Evolutionary conservation across 2,113 vertebrate species (phyloP).

Genomic region (Lasiurus borealis): DNA sequence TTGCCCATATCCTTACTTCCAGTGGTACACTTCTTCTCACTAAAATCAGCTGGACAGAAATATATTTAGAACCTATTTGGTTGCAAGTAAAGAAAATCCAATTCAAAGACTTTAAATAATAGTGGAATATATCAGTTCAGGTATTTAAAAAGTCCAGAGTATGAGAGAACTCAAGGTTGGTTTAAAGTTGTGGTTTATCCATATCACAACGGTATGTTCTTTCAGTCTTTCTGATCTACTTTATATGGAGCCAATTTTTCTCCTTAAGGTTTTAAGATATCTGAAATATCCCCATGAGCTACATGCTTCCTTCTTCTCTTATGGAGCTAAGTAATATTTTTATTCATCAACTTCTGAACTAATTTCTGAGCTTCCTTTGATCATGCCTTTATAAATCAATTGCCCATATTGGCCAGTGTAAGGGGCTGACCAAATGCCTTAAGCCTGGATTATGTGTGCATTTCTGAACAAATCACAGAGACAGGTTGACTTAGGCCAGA

Average conservation of each 20-base stretch:
- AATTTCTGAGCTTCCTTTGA: background rate
- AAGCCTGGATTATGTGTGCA: background rate
- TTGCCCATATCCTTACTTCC: background rate
- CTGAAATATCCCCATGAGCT: background rate
- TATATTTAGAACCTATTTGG: background rate
- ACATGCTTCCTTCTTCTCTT: background rate
- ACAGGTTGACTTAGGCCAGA: background rate
- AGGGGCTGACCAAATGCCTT: background rate
- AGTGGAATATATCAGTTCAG: background rate
- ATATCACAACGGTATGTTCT: background rate
- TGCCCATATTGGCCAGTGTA: background rate
- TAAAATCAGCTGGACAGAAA: background rate
- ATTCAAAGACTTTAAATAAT: background rate
- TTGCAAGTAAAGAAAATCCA: slow-evolving; percentile 4
- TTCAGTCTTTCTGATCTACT: background rate
- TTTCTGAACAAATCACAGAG: background rate
- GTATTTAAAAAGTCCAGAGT: background rate
- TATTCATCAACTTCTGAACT: background rate
- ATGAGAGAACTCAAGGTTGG: background rate
- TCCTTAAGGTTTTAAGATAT: background rate
- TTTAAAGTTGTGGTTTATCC: slow-evolving; percentile 16
- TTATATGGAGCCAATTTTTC: background rate
- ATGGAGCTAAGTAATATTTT: background rate
- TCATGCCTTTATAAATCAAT: background rate
- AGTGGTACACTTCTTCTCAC: background rate